Evolutionary conservation across 2,113 vertebrate species (phyloP).

Genomic region (Peucedramus taeniatus): DNA sequence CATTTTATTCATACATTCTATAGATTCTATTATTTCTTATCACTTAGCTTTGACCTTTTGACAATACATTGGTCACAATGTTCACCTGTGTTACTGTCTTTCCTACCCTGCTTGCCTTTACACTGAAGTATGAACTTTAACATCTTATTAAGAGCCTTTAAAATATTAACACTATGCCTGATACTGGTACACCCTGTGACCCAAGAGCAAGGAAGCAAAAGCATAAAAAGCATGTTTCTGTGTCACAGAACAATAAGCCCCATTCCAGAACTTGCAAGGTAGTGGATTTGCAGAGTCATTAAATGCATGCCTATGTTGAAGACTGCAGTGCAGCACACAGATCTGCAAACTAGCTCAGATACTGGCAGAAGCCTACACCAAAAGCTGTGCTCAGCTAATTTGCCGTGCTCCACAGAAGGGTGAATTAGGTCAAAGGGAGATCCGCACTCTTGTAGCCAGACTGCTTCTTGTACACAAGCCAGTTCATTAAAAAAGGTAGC

Average conservation of each 20-base stretch:
- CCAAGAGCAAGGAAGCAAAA: not conserved
- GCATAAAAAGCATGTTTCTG: not conserved
- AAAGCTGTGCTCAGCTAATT: not conserved
- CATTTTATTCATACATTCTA: not conserved
- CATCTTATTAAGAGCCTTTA: slow-evolving; percentile 33
- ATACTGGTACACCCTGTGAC: not conserved
- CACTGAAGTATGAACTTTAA: not conserved
- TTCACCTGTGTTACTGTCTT: not conserved
- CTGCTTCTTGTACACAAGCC: not conserved
- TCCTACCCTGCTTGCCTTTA: not conserved
- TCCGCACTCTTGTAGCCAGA: not conserved
- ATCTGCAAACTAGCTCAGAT: not conserved
- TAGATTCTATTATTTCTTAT: slow-evolving; percentile 13
- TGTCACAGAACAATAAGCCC: not conserved
- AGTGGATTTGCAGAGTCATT: slow-evolving; percentile 49
- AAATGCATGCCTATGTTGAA: not conserved
- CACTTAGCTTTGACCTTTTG: slow-evolving; percentile 16
- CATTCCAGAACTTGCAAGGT: not conserved
- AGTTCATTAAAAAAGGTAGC: not conserved
- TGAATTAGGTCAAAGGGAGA: slow-evolving; percentile 14
- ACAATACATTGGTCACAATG: not conserved
- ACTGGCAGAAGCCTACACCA: not conserved
- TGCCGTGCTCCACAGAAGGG: not conserved
- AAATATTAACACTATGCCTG: not conserved
- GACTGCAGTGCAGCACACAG: slow-evolving; percentile 51